phyloP scores from a whole-genome alignment of 2,113 vertebrate genomes.

The Tragulus kanchil region DNA sequence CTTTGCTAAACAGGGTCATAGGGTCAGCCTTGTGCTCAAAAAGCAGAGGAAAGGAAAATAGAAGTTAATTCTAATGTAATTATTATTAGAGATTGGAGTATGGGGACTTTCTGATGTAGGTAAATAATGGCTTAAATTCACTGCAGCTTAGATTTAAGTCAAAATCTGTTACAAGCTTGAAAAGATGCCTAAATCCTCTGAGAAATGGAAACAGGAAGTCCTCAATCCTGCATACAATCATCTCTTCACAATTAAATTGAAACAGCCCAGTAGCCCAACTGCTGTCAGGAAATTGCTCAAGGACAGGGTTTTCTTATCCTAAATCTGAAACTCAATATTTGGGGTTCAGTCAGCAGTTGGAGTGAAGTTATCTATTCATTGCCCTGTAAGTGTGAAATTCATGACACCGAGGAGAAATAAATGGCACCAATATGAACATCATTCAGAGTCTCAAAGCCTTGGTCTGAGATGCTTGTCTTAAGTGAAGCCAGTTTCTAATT shows the following conservation, averaged over 20 bases:
- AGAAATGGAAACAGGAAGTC: conserved; percentile 13
- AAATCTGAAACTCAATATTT: not conserved
- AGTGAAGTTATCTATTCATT: not conserved
- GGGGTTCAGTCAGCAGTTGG: not conserved
- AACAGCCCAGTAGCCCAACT: not conserved
- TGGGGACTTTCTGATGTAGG: not conserved
- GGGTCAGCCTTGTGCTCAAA: not conserved
- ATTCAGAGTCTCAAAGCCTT: not conserved
- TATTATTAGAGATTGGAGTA: not conserved
- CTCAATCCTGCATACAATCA: not conserved
- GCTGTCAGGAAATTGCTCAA: not conserved
- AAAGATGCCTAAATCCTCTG: not conserved
- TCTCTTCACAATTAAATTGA: conserved; percentile 9
- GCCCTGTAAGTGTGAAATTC: not conserved
- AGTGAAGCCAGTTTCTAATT: not conserved
- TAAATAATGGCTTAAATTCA: not conserved
- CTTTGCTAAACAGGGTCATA: not conserved
- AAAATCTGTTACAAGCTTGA: not conserved
- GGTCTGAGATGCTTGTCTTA: not conserved
- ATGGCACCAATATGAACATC: not conserved
- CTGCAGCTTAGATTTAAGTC: not conserved
- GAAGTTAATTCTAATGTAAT: conserved; percentile 47
- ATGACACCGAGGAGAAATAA: not conserved
- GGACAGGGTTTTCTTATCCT: not conserved
- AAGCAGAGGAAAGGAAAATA: not conserved